A percentile compares a stretch with the other conserved stretches of the same genome.
Evolutionary conservation across 2,113 vertebrate species (phyloP).

Genomic region (western clawed frog (Xenopus tropicalis)): UCB_Xtro_10.0 CM004446.2:70172001-70172500

Average conservation of each 20-base stretch:
- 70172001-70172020: too few relatives aligned
- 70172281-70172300: conserved; percentile 56
- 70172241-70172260: not conserved
- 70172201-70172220: too few relatives aligned
- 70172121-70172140: too few relatives aligned
- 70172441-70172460: conserved; percentile 52
- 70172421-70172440: conserved; percentile 50
- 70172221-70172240: not conserved
- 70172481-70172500: not conserved
- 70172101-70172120: too few relatives aligned
- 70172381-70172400: conserved; percentile 60
- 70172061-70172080: too few relatives aligned
- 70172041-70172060: too few relatives aligned
- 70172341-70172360: conserved; percentile 58
- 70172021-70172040: too few relatives aligned
- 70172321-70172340: conserved; percentile 68
- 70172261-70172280: conserved; percentile 27
- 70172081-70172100: too few relatives aligned
- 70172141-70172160: too few relatives aligned
- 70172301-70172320: conserved; percentile 64
- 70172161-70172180: too few relatives aligned
- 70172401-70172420: conserved; percentile 60
- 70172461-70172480: conserved; percentile 51
- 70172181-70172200: too few relatives aligned
- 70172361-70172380: conserved; percentile 67